Evolutionary conservation across 2,113 vertebrate species (phyloP).

Genomic region (Chelonoidis abingdonii): DNA sequence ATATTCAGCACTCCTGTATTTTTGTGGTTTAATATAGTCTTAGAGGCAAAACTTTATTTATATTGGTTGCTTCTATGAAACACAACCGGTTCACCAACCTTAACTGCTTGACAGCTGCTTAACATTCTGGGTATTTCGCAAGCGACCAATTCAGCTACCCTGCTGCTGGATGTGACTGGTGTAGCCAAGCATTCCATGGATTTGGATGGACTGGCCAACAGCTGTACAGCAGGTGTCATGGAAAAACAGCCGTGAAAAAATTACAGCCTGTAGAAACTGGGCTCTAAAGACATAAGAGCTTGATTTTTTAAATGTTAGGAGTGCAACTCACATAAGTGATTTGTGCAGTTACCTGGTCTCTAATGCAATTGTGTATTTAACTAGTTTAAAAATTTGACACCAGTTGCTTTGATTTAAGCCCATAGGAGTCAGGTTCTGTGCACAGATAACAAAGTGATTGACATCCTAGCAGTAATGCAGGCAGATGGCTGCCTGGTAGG

Average conservation of each 20-base stretch:
- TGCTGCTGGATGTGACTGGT: neutral
- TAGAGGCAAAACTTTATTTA: neutral
- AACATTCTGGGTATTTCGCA: neutral
- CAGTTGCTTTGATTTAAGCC: neutral
- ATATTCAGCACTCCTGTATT: neutral
- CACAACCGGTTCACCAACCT: neutral
- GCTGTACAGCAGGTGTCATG: neutral
- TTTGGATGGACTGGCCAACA: neutral
- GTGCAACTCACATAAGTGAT: neutral
- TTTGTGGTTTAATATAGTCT: neutral
- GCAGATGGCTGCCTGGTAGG: neutral
- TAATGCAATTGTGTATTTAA: neutral
- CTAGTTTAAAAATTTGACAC: neutral
- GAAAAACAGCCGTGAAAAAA: neutral
- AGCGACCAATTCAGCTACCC: neutral
- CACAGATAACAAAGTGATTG: neutral
- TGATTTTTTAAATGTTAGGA: neutral
- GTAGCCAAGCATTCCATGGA: neutral
- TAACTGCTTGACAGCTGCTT: neutral
- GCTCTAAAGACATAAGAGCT: neutral
- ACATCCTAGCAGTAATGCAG: neutral
- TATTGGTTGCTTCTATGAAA: rapidly evolving
- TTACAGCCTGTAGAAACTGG: neutral
- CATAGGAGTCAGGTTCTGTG: neutral
- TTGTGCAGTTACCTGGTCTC: neutral